Base-by-base conservation (phyloP, 2,888 invertebrate genomes). In the Aricia artaxerxes region DNA sequence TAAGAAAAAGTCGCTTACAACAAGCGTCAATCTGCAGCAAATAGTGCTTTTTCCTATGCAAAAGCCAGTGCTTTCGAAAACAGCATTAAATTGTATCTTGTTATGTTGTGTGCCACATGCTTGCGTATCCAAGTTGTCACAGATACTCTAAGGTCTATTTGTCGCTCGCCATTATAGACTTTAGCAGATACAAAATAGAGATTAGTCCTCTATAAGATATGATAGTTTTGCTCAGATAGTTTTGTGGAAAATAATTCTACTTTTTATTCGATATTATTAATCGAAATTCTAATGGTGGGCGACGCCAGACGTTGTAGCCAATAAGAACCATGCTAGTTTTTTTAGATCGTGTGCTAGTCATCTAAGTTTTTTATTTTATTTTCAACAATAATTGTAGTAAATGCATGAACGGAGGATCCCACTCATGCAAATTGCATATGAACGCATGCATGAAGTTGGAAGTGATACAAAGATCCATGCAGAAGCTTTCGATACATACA, bases 1-100 rank as follows among this genome's bases (percentile, higher is more conserved):
- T 53, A 53, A 76, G 57, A 76, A 9, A 35, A 76, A 11, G 76
- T 76, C 76, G 76, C 35, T 49, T 16, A 31, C 35, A 35, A 75
- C 35, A 75, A 75, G 75, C 75, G 75, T 75, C 76, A 53, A 76
- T 57, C 49, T 75, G 44, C 53, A 76, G 76, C 76, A 57, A 76
- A 53, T 7, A 35, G 76, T 76, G 76, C 53, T 35, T 53, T 7
- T 57, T 38, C 57, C 76, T 53, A 76, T 76, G 76, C 76, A 76
- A 57, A 76, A 76, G 76, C 76, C 53, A 57, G 57, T 76, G 76
- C 53, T 53, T 31, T 53, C 76, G 4, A 49, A 53, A 76, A 57
- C 24, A 57, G 76, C n/a, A 6, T 49, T 49, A 53, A 53, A 2
- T 49, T 53, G 13, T 49, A 53, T 24, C 9, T 53, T 49, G n/a